Percentiles rank a stretch among this genome's conserved stretches.
Conservation (phyloP, 1,140 invertebrate genomes). For the Scaptomyza hsui region DNA sequence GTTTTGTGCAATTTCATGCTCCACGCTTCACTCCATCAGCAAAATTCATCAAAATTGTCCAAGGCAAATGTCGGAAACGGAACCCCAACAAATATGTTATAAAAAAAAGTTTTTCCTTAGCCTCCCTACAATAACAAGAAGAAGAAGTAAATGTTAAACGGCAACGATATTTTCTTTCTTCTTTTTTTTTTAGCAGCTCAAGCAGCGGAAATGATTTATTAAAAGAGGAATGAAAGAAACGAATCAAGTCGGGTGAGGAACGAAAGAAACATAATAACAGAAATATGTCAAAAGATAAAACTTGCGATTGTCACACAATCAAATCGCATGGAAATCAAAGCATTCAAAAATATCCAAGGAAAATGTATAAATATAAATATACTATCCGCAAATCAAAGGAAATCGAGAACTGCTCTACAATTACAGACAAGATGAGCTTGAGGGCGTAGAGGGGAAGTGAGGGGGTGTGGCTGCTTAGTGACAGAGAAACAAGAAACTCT, state of each 20-base stretch:
- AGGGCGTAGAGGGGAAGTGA: neutral
- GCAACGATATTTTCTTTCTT: conserved; percentile 58
- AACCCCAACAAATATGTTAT: conserved; percentile 40
- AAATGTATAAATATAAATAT: conserved; percentile 14
- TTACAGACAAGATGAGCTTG: conserved; percentile 3
- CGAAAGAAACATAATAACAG: conserved; percentile 28
- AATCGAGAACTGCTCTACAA: conserved; percentile 47
- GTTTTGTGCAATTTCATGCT: conserved; percentile 32
- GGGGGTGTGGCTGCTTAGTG: conserved; percentile 41
- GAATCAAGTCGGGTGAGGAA: conserved; percentile 28
- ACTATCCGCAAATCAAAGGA: conserved; percentile 13
- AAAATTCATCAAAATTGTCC: conserved; percentile 40
- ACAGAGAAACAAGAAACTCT: conserved; percentile 47
- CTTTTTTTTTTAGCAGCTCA: conserved; percentile 28
- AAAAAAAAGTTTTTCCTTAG: conserved; percentile 24
- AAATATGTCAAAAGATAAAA: conserved; percentile 65
- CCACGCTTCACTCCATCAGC: conserved; percentile 9
- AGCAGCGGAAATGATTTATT: conserved; percentile 81
- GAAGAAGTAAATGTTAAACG: conserved; percentile 34
- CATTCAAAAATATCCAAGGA: conserved; percentile 28
- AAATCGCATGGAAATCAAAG: conserved; percentile 68
- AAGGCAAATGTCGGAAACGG: conserved; percentile 29
- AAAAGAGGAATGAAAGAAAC: conserved; percentile 57
- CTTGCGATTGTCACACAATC: conserved; percentile 70
- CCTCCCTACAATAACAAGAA: conserved; percentile 25